Evolutionary conservation across 2,888 invertebrate genomes (phyloP).

Genomic region (Trachelus stipa): DNA sequence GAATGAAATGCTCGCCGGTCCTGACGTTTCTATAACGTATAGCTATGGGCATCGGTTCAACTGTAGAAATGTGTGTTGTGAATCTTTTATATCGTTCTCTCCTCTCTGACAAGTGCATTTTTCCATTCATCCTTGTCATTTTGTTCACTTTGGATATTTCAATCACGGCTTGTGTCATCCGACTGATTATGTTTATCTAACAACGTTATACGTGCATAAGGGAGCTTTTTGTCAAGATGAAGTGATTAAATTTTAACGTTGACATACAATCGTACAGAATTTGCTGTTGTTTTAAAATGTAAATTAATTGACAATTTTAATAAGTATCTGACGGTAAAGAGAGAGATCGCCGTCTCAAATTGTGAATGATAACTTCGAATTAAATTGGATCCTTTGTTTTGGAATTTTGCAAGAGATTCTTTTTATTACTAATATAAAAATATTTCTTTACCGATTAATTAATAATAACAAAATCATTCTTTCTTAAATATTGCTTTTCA

Average conservation of each 20-base stretch:
- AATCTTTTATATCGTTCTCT: background rate
- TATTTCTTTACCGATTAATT: too few relatives aligned
- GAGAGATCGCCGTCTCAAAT: too few relatives aligned
- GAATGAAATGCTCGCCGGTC: conserved; percentile 18
- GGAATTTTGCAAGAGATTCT: too few relatives aligned
- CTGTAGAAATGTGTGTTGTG: background rate
- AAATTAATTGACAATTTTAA: too few relatives aligned
- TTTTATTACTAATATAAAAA: too few relatives aligned
- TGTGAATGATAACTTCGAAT: too few relatives aligned
- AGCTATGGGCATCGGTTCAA: background rate
- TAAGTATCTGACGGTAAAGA: too few relatives aligned
- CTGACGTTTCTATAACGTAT: background rate
- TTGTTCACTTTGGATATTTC: background rate
- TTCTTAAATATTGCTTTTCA: too few relatives aligned
- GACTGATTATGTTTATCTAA: background rate
- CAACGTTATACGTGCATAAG: background rate
- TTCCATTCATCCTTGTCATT: background rate
- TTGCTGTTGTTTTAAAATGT: too few relatives aligned
- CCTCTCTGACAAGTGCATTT: background rate
- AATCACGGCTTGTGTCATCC: background rate
- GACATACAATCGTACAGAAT: too few relatives aligned
- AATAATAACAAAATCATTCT: too few relatives aligned
- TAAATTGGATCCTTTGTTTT: too few relatives aligned
- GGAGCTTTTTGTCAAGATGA: background rate
- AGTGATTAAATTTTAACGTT: background rate